Conservation (phyloP, 2,797 vertebrate genomes). For the Cephalopachus bancanus region DNA sequence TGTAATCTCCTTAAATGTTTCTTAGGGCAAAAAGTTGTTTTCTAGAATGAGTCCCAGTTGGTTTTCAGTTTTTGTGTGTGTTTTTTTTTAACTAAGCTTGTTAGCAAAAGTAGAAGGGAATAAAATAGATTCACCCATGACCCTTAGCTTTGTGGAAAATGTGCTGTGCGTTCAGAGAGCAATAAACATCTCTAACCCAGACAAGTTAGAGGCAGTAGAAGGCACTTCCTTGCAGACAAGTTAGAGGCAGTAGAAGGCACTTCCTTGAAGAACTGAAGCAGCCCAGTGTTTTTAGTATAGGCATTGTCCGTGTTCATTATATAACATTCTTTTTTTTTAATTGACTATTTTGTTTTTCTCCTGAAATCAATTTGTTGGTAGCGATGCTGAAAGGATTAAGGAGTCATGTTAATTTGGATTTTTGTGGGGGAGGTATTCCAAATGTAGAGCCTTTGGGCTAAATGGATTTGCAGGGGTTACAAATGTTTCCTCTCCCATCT, state of each 20-base stretch:
- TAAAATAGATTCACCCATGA: neutral
- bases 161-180: conserved; percentile 7
- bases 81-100: conserved; percentile 48
- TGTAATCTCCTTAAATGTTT: neutral
- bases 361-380: neutral
- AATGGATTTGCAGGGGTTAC: neutral
- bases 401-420: neutral
- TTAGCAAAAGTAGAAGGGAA: neutral
- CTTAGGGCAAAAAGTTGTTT: neutral
- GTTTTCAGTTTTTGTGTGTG: neutral
- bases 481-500: neutral
- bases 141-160: conserved; percentile 8
- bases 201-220: conserved; percentile 41
- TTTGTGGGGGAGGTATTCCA: neutral
- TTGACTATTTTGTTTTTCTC: neutral
- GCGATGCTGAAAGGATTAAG: neutral
- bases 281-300: neutral
- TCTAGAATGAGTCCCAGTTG: neutral
- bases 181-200: conserved; percentile 48
- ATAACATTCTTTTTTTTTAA: conserved; percentile 24
- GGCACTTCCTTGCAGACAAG: neutral
- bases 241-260: conserved; percentile 10
- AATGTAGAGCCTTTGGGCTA: neutral
- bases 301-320: neutral
- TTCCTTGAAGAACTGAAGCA: neutral